Base-by-base conservation (phyloP, 2,797 vertebrate genomes). In the Antennarius maculatus region DNA sequence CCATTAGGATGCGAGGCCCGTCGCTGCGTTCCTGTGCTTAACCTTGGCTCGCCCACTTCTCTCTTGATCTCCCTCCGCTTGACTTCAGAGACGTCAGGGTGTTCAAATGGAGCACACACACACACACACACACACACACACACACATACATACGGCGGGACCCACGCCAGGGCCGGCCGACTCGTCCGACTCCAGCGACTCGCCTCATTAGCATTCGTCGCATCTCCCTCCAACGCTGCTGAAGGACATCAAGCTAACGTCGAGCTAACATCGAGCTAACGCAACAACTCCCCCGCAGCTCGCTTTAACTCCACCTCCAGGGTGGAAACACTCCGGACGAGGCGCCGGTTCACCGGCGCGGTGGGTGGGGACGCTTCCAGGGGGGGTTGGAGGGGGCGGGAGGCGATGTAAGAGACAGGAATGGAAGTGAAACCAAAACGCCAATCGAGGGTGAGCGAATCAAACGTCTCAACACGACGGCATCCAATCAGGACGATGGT, bases 151-250 rank as follows among this genome's bases (percentile, higher is more conserved):
- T 18, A 29, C 41, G 41, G 51, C 66, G 59, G 31, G 69, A 74
- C 58, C 39, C 41, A 62, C 46, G 74, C 59, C 62, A 73, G 60
- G 59, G 69, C 54, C 52, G 66, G 81, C 74, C 71, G 75, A 82
- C 79, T 73, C 76, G 65, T 68, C 69, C 69, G 72, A 83, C 80
- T 86, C 70, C 68, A 53, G 76, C 69, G 76, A 77, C 77, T 84
- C 28, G 58, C 53, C 81, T 86, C 81, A 93, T 92, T 92, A 92
- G 81, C 86, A 93, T 93, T 91, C 87, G 81, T 83, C 82, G 76
- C 77, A 77, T 82, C 69, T 82, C 66, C 61, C 83, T 87, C 79
- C 79, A 86, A 79, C 80, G 80, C 77, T 81, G 81, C 79, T 92
- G 89, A 93, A 92, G 90, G 91, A 89, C 87, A 71, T 83, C 71